phyloP scores from a whole-genome alignment of 2,888 invertebrate genomes.

The Heliconius hortense region DNA sequence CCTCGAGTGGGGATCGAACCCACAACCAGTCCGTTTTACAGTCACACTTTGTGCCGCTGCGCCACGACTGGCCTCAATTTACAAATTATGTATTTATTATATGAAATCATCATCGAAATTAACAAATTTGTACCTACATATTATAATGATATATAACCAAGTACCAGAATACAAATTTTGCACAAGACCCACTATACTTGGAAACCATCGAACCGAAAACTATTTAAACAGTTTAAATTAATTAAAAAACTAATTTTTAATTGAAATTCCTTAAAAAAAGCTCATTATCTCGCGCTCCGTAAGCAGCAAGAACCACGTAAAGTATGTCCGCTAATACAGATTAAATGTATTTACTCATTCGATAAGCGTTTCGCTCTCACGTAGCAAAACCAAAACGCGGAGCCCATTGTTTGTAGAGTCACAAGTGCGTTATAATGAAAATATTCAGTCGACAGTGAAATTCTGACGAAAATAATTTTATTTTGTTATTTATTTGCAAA shows the following conservation, averaged over 20 bases:
- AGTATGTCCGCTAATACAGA: neutral
- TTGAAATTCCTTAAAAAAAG: constrained; percentile 1
- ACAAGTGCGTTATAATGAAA: constrained; percentile 24
- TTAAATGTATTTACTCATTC: constrained; percentile 21
- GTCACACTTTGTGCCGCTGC: too few species aligned
- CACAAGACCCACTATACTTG: too few species aligned
- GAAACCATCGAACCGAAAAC: neutral
- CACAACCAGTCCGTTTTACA: too few species aligned
- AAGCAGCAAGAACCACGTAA: neutral
- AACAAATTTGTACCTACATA: too few species aligned
- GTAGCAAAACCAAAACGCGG: neutral
- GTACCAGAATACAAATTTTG: too few species aligned
- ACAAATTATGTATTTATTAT: too few species aligned
- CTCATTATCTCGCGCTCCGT: neutral
- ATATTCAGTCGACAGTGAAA: constrained; percentile 17
- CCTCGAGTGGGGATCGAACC: too few species aligned
- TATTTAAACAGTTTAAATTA: neutral
- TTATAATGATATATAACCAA: too few species aligned
- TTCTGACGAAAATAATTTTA: constrained; percentile 5
- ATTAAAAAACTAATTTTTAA: neutral
- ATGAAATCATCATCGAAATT: too few species aligned
- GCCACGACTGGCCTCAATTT: too few species aligned
- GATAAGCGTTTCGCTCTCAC: neutral
- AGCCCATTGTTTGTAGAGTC: constrained; percentile 18
- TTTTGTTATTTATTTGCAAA: neutral